phyloP scores from a whole-genome alignment of 1,140 invertebrate genomes.

The Hyposmocoma kahamanoa region DNA sequence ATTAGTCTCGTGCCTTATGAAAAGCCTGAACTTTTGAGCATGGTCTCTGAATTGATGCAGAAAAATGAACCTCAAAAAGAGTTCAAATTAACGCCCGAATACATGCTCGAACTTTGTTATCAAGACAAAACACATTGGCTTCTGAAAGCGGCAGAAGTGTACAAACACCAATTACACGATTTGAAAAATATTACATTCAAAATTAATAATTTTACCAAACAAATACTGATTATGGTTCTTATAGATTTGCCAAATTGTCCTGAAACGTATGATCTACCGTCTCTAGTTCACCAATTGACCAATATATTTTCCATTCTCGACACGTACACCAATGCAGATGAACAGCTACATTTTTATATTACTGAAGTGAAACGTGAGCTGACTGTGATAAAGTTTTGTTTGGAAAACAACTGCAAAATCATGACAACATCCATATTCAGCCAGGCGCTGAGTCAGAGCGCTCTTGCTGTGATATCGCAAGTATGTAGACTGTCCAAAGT shows the following conservation, averaged over 20 bases:
- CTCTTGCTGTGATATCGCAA: constrained; percentile 68
- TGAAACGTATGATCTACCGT: constrained; percentile 57
- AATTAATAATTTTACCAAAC: constrained; percentile 65
- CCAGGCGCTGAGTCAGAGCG: constrained; percentile 60
- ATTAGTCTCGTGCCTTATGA: constrained; percentile 49
- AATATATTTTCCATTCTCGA: constrained; percentile 67
- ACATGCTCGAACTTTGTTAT: constrained; percentile 67
- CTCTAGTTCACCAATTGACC: constrained; percentile 53
- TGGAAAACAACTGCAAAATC: constrained; percentile 66
- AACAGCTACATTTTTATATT: constrained; percentile 62
- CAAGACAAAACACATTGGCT: constrained; percentile 67
- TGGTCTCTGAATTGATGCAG: constrained; percentile 44
- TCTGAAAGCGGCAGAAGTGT: constrained; percentile 60
- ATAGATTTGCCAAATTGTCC: constrained; percentile 65
- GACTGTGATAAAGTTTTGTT: constrained; percentile 67
- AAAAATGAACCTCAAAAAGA: constrained; percentile 52
- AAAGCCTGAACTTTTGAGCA: constrained; percentile 41
- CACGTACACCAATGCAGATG: constrained; percentile 53
- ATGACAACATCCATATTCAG: constrained; percentile 61
- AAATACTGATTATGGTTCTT: constrained; percentile 65
- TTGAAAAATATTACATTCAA: constrained; percentile 64
- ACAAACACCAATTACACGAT: constrained; percentile 56
- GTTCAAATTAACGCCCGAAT: constrained; percentile 60
- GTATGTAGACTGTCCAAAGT: constrained; percentile 64
- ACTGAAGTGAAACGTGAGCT: constrained; percentile 68